phyloP scores from a whole-genome alignment of 2,888 invertebrate genomes.

The Leucophora obtusa region DNA sequence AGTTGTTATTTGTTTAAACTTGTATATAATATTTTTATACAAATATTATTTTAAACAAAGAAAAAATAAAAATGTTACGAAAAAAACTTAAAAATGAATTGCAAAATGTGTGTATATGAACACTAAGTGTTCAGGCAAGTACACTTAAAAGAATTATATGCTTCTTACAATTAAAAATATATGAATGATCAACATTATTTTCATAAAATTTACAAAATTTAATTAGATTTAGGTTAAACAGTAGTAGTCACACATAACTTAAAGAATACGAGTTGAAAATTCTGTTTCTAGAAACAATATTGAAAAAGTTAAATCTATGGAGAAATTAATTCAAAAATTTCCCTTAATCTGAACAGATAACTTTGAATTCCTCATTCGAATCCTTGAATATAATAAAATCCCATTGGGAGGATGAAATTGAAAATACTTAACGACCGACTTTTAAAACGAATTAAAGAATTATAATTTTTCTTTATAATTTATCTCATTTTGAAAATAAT shows the following conservation, averaged over 20 bases:
- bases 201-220: slow-evolving; percentile 21
- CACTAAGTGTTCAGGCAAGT: slow-evolving; percentile 63
- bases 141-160: slow-evolving; percentile 27
- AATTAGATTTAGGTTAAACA: slow-evolving; percentile 5
- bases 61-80: slow-evolving; percentile 11
- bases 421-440: background rate
- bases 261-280: background rate
- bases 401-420: background rate
- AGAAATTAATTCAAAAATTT: background rate
- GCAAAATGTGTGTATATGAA: slow-evolving; percentile 43
- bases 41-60: slow-evolving; percentile 25
- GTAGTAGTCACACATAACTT: background rate
- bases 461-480: background rate
- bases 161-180: background rate
- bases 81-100: slow-evolving; percentile 29
- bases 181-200: slow-evolving; percentile 30
- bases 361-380: background rate
- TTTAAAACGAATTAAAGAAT: background rate
- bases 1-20: slow-evolving; percentile 4
- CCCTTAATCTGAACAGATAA: background rate
- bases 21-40: too few relatives aligned
- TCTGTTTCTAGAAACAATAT: background rate
- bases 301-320: background rate
- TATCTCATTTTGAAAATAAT: background rate
- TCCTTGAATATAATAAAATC: background rate